Evolutionary conservation across 2,797 vertebrate species (phyloP), one percentile per base, ranked within the genome.

Genomic region (Enteromius fasciolatus): DNA sequence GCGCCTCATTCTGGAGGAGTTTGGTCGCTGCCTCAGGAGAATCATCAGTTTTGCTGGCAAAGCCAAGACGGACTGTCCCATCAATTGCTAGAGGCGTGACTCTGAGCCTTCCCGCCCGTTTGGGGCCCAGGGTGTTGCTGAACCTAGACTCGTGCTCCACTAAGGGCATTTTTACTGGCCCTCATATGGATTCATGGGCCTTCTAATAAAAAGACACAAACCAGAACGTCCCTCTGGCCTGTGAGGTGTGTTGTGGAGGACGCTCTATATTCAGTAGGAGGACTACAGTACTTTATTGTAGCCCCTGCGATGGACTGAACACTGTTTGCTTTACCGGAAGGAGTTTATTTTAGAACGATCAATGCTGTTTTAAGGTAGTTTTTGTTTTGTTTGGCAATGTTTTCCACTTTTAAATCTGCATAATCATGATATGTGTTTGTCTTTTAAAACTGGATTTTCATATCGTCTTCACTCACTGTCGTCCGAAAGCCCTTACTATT

Each of bases 21-120:
- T 99, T n/a, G 98, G 98, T 86, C 96, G 96, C 86, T 99, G 98
- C 83, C 94, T 99, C 87, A 97, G 97, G 96, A 96, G 96, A 73
- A 97, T 99, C 81, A 99, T 99, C 91, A 97, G 93, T 93, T 98
- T 97, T 0, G 98, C 98, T 3, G 96, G 96, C 83, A 99, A 99
- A 92, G 97, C 97, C 74, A 99, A 97, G 94, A 94, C 95, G 68
- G 98, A 98, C 92, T 95, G 96, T 90, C 94, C 96, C 86, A 97
- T 98, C 92, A 98, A 96, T 92, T 97, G 97, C 94, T 99, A 94
- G 94, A 81, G 8, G 61, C 31, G 12, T 50, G n/a, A 28, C 41
- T 63, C 39, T 23, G 36, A 80, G 28, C 25, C 17, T 10, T 23
- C 7, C 39, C 10, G 11, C 52, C 44, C 3, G 7, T 52, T 54